Conservation (phyloP, 2,113 vertebrate genomes). For the Ictalurus furcatus region DNA sequence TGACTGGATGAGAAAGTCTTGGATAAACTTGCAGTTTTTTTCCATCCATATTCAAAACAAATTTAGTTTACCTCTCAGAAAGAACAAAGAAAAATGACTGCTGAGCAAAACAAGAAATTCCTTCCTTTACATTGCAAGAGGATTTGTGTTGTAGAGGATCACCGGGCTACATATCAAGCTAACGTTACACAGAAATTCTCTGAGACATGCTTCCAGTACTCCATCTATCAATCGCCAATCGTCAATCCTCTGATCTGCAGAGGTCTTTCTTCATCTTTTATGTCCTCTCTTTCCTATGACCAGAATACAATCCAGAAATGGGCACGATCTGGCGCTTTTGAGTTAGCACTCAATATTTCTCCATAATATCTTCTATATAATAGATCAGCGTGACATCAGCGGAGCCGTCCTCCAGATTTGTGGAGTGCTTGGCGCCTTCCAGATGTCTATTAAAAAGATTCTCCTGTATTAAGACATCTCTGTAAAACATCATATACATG, state of each 20-base stretch:
- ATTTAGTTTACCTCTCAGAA: background rate
- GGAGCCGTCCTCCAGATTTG: slow-evolving; percentile 62
- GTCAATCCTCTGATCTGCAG: slow-evolving; percentile 18
- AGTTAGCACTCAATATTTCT: slow-evolving; percentile 41
- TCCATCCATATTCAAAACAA: background rate
- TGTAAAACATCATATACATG: slow-evolving; percentile 64
- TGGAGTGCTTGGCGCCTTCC: slow-evolving; percentile 52
- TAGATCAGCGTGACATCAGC: slow-evolving; percentile 58
- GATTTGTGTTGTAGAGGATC: background rate
- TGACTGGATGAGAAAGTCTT: background rate
- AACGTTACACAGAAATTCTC: slow-evolving; percentile 32
- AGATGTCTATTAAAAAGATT: slow-evolving; percentile 67
- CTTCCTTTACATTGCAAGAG: background rate
- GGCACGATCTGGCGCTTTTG: slow-evolving; percentile 19
- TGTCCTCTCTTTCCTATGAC: slow-evolving; percentile 26
- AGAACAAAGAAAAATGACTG: background rate
- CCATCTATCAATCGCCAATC: background rate
- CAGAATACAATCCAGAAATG: slow-evolving; percentile 30
- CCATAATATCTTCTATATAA: slow-evolving; percentile 41
- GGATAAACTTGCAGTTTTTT: background rate
- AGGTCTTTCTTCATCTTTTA: slow-evolving; percentile 36
- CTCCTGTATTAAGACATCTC: slow-evolving; percentile 57
- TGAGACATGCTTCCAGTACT: slow-evolving; percentile 29
- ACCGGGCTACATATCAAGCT: slow-evolving; percentile 21
- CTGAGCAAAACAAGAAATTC: background rate